Conservation (phyloP, 2,888 invertebrate genomes). For the Clivina fossor region DNA sequence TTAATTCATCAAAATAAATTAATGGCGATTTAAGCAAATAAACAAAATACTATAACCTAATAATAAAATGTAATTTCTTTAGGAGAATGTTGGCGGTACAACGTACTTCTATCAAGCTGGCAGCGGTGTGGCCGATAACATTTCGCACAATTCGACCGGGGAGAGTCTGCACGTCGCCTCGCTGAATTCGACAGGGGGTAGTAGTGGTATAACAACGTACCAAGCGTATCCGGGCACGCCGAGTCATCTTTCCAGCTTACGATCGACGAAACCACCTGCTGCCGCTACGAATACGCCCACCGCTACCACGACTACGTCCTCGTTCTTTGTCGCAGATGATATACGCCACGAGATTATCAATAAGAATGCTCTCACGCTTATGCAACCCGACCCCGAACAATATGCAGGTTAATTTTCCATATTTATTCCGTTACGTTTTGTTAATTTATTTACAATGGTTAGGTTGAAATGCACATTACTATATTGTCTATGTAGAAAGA, state of each 20-base stretch:
- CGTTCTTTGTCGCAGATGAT: slow-evolving; percentile 85
- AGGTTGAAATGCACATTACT: no score
- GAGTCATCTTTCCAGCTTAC: slow-evolving; percentile 59
- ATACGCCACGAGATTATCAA: slow-evolving; percentile 77
- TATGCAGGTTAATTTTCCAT: slow-evolving; percentile 55
- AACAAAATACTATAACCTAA: no score
- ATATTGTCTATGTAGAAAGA: no score
- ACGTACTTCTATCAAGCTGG: slow-evolving; percentile 89
- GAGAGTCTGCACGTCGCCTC: slow-evolving; percentile 29
- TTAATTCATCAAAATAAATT: no score
- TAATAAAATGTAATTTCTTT: slow-evolving; percentile 38
- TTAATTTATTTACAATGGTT: no score
- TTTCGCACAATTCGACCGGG: slow-evolving; percentile 33
- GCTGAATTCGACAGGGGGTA: slow-evolving; percentile 30
- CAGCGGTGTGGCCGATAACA: slow-evolving; percentile 49
- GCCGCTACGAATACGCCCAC: slow-evolving; percentile 47
- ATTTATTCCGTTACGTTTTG: no score
- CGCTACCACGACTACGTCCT: slow-evolving; percentile 48
- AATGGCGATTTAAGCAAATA: no score
- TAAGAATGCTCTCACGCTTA: slow-evolving; percentile 70
- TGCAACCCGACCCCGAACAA: slow-evolving; percentile 71
- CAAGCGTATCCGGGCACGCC: slow-evolving; percentile 68
- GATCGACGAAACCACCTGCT: slow-evolving; percentile 56
- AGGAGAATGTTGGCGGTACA: slow-evolving; percentile 92
- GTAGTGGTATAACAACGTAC: slow-evolving; percentile 54